Conservation (phyloP, 2,113 vertebrate genomes). For the Ursus arctos region DNA sequence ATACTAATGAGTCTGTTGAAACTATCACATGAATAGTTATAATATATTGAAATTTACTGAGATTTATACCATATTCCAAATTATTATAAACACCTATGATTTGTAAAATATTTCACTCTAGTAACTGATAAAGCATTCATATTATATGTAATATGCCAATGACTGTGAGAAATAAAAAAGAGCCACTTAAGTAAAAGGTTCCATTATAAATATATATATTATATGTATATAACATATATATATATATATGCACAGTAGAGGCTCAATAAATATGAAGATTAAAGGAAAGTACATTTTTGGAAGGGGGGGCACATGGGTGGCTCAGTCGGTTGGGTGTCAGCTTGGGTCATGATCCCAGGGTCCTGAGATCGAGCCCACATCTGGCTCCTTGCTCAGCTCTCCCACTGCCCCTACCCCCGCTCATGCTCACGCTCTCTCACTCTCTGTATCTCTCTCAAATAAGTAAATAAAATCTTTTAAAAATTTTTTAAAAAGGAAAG, state of each 20-base stretch:
- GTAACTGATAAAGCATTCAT: slow-evolving; percentile 43
- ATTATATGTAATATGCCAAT: slow-evolving; percentile 12
- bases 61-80: slow-evolving; percentile 20
- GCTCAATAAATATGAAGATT: slow-evolving; percentile 4
- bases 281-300: not conserved
- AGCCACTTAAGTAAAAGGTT: not conserved
- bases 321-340: not conserved
- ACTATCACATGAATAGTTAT: slow-evolving; percentile 32
- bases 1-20: not conserved
- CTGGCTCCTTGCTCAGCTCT: not conserved
- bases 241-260: not conserved
- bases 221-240: not conserved
- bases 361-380: not conserved
- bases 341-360: not conserved
- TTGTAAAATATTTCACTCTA: slow-evolving; percentile 16
- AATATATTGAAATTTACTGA: slow-evolving; percentile 54
- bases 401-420: not conserved
- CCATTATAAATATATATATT: not conserved
- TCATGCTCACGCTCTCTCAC: not conserved
- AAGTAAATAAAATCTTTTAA: not conserved
- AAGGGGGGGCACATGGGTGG: not conserved
- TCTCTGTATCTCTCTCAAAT: not conserved
- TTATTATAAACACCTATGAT: not conserved
- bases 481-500: not conserved
- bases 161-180: slow-evolving; percentile 35